Conservation (phyloP, 1,140 invertebrate species). For the Danaus melanippus region DNA sequence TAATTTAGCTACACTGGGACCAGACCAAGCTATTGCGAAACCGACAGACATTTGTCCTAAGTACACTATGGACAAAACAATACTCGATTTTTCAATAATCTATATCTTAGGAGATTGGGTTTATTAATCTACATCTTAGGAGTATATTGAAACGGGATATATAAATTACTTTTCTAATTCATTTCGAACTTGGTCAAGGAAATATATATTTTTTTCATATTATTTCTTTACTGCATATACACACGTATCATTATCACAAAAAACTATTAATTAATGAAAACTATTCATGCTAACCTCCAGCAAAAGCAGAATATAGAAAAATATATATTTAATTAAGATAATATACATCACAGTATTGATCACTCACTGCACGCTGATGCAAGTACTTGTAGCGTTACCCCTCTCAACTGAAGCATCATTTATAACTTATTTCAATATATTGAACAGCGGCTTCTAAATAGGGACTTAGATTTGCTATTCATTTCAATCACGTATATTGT, state of each 20-base stretch:
- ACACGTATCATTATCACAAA: neutral
- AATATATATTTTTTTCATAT: neutral
- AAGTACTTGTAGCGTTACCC: conserved; percentile 5
- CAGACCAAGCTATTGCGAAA: conserved; percentile 17
- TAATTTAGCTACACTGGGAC: conserved; percentile 22
- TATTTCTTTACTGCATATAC: neutral
- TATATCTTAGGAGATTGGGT: too few species aligned
- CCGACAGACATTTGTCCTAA: conserved; percentile 22
- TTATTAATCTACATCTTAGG: too few species aligned
- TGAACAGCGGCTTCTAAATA: too few species aligned
- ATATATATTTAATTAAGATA: neutral
- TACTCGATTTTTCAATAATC: too few species aligned
- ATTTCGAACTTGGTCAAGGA: neutral
- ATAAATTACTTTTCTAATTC: neutral
- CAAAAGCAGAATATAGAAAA: too few species aligned
- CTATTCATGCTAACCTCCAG: too few species aligned
- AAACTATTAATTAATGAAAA: neutral
- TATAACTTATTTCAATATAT: neutral
- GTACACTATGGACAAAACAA: conserved; percentile 21
- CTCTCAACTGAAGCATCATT: conserved; percentile 1
- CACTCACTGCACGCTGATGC: conserved; percentile 1
- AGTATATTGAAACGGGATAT: too few species aligned
- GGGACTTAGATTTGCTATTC: too few species aligned
- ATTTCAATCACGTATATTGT: too few species aligned
- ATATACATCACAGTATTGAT: conserved; percentile 2